A percentile compares a stretch with the other conserved stretches of the same genome.
phyloP scores from a whole-genome alignment of 1,140 invertebrate species.

The Heliothis virescens region DNA sequence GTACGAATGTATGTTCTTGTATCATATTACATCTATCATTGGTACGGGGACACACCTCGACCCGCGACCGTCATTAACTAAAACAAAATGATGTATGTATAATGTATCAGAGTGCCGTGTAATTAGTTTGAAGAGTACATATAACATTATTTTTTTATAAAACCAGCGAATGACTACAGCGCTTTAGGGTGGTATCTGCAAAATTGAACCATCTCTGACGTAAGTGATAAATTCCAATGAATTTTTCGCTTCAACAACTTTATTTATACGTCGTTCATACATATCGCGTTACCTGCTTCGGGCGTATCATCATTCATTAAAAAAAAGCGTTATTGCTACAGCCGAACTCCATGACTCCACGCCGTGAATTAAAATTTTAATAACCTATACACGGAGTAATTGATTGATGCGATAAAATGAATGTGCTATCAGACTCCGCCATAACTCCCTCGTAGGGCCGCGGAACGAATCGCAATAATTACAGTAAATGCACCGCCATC shows the following conservation, averaged over 20 bases:
- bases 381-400: slow-evolving; percentile 71
- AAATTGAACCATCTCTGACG: slow-evolving; percentile 62
- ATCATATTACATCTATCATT: background rate
- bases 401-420: slow-evolving; percentile 80
- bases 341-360: slow-evolving; percentile 59
- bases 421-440: slow-evolving; percentile 60
- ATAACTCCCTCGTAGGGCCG: slow-evolving; percentile 55
- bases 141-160: slow-evolving; percentile 8
- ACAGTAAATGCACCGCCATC: slow-evolving; percentile 60
- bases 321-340: slow-evolving; percentile 73
- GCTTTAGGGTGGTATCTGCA: slow-evolving; percentile 51
- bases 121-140: background rate
- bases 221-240: slow-evolving; percentile 77
- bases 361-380: slow-evolving; percentile 73
- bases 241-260: slow-evolving; percentile 80
- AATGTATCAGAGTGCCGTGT: slow-evolving; percentile 9
- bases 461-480: slow-evolving; percentile 70
- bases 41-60: background rate
- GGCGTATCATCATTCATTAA: slow-evolving; percentile 76
- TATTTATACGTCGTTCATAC: slow-evolving; percentile 77
- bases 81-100: background rate
- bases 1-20: slow-evolving; percentile 8
- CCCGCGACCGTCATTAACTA: background rate
- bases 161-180: background rate
- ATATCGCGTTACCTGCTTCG: slow-evolving; percentile 74